These are phyloP conservation scores for Drosophila longiperda DNA, from an alignment of 2,888 invertebrate genomes.

Conservation along the genomic window DNA sequence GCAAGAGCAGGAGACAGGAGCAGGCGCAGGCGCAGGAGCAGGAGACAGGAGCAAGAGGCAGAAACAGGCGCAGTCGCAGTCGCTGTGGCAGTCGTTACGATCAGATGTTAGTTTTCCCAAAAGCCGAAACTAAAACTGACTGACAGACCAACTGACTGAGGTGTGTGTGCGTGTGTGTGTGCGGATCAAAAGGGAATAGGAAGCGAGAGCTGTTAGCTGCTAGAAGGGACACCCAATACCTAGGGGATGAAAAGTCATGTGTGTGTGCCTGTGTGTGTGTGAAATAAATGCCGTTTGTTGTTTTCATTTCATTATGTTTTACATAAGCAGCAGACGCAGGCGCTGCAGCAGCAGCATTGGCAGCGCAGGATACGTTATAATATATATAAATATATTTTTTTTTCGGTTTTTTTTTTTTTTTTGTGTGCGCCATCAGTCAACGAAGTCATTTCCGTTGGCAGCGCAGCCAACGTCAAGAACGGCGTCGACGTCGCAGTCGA, in stretches of 20 bases:
- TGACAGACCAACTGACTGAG: conserved; percentile 50
- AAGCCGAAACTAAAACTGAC: conserved; percentile 55
- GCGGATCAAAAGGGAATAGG: conserved; percentile 36
- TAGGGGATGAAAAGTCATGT: conserved; percentile 84
- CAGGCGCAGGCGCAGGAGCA: conserved; percentile 13
- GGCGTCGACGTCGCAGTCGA: conserved; percentile 25
- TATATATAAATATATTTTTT: conserved; percentile 21
- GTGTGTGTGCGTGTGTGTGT: conserved; percentile 32
- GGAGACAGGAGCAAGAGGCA: conserved; percentile 23
- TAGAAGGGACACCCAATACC: conserved; percentile 63
- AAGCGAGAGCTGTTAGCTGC: conserved; percentile 29
- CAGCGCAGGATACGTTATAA: conserved; percentile 61
- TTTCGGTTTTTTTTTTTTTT: conserved; percentile 28
- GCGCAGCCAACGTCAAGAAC: conserved; percentile 36
- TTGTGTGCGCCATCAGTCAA: conserved; percentile 77
- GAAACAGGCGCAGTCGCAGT: conserved; percentile 16
- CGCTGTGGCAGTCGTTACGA: conserved; percentile 55
- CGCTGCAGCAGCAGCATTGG: conserved; percentile 27
- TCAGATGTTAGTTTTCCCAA: conserved; percentile 85
- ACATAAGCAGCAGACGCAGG: conserved; percentile 61
- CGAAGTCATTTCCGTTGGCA: conserved; percentile 83
- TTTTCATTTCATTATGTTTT: conserved; percentile 72
- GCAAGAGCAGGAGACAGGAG: conserved; percentile 10
- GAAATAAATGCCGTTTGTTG: conserved; percentile 73
- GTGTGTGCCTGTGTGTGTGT: conserved; percentile 49